Percentiles rank a stretch among this genome's conserved stretches.
Conservation (phyloP, 2,888 invertebrate species). For the Lepetodrilus schrolli region DNA sequence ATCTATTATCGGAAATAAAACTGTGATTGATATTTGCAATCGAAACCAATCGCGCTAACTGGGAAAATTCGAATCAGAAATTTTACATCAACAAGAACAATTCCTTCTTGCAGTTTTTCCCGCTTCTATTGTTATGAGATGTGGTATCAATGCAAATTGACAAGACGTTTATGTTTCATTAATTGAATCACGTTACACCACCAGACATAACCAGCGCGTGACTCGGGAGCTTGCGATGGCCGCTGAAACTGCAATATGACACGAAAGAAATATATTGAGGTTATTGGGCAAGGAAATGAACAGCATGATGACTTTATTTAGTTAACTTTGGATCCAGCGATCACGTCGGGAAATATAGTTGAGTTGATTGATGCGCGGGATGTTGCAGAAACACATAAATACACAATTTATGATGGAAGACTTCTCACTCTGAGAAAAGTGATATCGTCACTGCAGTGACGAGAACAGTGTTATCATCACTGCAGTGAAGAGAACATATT, state of each 20-base stretch:
- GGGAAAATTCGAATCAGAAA: not conserved
- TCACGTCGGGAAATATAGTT: no score
- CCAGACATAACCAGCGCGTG: not conserved
- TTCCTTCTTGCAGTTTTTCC: not conserved
- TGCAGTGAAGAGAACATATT: no score
- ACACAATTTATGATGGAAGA: no score
- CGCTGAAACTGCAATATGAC: no score
- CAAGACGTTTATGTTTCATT: not conserved
- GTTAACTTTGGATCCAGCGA: no score
- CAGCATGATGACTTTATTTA: not conserved
- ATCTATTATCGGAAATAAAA: not conserved
- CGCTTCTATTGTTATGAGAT: not conserved
- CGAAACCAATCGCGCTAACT: not conserved
- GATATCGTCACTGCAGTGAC: no score
- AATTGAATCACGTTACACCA: not conserved
- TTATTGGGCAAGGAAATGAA: not conserved
- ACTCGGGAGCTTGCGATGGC: no score
- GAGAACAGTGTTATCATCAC: no score
- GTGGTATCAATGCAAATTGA: not conserved
- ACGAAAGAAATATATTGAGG: no score
- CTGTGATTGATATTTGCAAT: not conserved
- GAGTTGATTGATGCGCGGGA: no score
- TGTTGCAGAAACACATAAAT: no score
- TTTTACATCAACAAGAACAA: not conserved
- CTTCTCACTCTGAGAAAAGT: no score